phyloP scores from a whole-genome alignment of 2,888 invertebrate species.

The Drosophila conformis region DNA sequence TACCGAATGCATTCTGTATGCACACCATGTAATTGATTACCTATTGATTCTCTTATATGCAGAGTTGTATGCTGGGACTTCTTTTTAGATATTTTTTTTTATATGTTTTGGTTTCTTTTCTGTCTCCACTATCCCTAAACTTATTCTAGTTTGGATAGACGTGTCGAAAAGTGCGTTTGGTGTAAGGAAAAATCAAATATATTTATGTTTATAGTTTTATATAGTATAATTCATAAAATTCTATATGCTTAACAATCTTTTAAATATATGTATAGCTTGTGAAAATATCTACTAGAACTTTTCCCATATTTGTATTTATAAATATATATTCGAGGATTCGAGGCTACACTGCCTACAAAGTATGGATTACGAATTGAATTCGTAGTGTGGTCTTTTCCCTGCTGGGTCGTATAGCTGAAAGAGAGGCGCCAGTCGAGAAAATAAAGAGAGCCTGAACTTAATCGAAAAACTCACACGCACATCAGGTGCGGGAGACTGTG shows the following conservation, averaged over 20 bases:
- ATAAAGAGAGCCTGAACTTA: constrained; percentile 28
- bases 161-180: not conserved
- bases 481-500: not conserved
- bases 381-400: not conserved
- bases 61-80: not conserved
- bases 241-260: not conserved
- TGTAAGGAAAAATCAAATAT: too few species aligned
- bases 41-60: not conserved
- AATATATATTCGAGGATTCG: not conserved
- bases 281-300: not conserved
- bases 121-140: not conserved
- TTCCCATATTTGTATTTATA: too few species aligned
- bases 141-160: not conserved
- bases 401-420: not conserved
- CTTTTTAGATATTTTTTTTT: not conserved
- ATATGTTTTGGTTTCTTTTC: not conserved
- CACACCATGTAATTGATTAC: not conserved
- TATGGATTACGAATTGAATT: not conserved
- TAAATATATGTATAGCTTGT: not conserved
- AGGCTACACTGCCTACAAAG: not conserved
- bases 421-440: not conserved
- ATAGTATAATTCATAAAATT: not conserved
- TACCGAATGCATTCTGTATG: constrained; percentile 4
- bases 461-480: constrained; percentile 51
- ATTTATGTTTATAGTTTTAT: not conserved